These are phyloP conservation scores for Drosophila punjabiensis DNA, from an alignment of 1,140 invertebrate genomes.

Conservation along the genomic window DNA sequence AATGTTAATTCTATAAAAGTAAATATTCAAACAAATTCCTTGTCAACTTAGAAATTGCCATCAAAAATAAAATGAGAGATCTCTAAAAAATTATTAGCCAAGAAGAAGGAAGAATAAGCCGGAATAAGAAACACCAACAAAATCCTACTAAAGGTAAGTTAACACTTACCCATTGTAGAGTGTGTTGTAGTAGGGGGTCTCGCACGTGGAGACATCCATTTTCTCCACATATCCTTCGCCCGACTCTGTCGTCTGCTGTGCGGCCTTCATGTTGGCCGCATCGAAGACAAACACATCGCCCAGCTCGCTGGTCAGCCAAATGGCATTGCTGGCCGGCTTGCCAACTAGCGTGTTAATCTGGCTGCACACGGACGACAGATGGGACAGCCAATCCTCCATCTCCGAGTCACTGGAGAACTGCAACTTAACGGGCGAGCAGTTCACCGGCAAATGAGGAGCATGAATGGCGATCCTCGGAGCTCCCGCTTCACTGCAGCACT, in stretches of 20 bases:
- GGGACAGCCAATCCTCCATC: conserved; percentile 94
- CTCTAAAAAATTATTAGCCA: not conserved
- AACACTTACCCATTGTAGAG: conserved; percentile 85
- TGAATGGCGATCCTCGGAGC: conserved; percentile 90
- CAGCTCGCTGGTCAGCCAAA: conserved; percentile 92
- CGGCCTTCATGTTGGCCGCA: conserved; percentile 85
- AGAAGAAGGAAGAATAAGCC: not conserved
- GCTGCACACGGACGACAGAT: conserved; percentile 90
- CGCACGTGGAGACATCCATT: conserved; percentile 89
- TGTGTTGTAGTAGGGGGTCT: conserved; percentile 87
- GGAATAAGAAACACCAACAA: not conserved
- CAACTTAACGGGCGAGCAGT: conserved; percentile 88
- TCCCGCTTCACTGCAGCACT: conserved; percentile 91
- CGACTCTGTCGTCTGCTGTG: conserved; percentile 83
- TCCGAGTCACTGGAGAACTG: conserved; percentile 92
- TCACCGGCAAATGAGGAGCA: conserved; percentile 88
- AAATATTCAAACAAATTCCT: not conserved
- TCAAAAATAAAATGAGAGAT: not conserved
- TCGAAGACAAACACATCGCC: conserved; percentile 94
- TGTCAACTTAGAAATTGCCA: not conserved
- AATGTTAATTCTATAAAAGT: not conserved
- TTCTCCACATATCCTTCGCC: conserved; percentile 87
- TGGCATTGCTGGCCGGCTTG: conserved; percentile 89
- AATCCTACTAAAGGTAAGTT: not conserved
- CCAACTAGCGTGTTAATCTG: conserved; percentile 90